Percentiles rank a stretch among this genome's conserved stretches.
phyloP scores from a whole-genome alignment of 1,140 invertebrate species.

The Diachasmimorpha longicaudata region DNA sequence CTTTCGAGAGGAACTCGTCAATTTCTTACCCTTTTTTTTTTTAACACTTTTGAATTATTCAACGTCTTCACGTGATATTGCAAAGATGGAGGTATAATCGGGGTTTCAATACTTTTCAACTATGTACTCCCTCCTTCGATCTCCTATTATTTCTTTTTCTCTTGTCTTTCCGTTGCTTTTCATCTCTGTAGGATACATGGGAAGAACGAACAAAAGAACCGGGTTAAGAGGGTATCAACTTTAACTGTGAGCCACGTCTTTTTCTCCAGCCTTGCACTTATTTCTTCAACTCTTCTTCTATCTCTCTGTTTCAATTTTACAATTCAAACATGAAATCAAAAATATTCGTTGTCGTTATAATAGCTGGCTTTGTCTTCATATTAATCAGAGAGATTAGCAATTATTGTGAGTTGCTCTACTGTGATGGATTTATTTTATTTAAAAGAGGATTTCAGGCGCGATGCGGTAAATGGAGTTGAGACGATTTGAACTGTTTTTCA shows the following conservation, averaged over 20 bases:
- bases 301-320: not conserved
- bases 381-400: too few relatives aligned
- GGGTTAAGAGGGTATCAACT: conserved; percentile 43
- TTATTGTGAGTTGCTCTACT: too few relatives aligned
- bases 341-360: too few relatives aligned
- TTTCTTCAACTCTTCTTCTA: not conserved
- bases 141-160: not conserved
- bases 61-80: too few relatives aligned
- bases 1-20: too few relatives aligned
- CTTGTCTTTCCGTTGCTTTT: not conserved
- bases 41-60: too few relatives aligned
- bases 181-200: conserved; percentile 12
- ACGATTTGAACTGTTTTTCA: too few relatives aligned
- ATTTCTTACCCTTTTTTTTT: too few relatives aligned
- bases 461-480: too few relatives aligned
- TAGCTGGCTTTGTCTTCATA: too few relatives aligned
- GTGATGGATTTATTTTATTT: too few relatives aligned
- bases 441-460: too few relatives aligned
- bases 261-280: conserved; percentile 9
- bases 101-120: not conserved
- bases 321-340: not conserved
- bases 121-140: not conserved
- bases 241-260: conserved; percentile 17
- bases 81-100: not conserved
- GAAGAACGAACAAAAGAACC: conserved; percentile 30